phyloP scores from a whole-genome alignment of 2,797 vertebrate genomes.

The Streptopelia turtur region DNA sequence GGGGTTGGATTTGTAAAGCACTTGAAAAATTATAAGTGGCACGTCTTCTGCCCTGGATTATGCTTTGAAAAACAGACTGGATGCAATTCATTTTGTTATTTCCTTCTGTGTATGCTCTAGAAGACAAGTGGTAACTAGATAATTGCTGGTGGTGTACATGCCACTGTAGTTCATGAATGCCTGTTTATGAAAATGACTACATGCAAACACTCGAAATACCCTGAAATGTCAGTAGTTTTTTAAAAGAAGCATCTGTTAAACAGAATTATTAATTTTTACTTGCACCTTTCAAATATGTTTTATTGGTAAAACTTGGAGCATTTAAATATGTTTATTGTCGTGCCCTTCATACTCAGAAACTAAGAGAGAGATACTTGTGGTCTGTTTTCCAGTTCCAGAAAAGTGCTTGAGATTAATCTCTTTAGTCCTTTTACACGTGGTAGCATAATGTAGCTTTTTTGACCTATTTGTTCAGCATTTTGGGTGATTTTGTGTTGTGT shows the following conservation, averaged over 20 bases:
- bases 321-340: neutral
- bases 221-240: neutral
- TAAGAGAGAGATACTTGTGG: neutral
- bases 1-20: neutral
- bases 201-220: neutral
- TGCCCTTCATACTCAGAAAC: neutral
- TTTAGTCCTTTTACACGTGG: fast-evolving
- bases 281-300: neutral
- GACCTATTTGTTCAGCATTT: neutral
- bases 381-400: neutral
- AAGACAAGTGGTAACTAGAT: neutral
- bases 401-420: too few relatives aligned
- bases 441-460: neutral
- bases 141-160: neutral
- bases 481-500: neutral
- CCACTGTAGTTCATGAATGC: neutral
- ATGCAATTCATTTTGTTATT: neutral
- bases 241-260: neutral
- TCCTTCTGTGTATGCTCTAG: fast-evolving
- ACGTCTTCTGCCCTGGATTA: neutral
- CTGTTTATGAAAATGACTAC: neutral
- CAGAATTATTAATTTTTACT: neutral
- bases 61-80: neutral
- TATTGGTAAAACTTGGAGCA: neutral
- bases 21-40: neutral